Base-by-base conservation (phyloP, 2,797 vertebrate species). In the Cossypha dichroa region DNA sequence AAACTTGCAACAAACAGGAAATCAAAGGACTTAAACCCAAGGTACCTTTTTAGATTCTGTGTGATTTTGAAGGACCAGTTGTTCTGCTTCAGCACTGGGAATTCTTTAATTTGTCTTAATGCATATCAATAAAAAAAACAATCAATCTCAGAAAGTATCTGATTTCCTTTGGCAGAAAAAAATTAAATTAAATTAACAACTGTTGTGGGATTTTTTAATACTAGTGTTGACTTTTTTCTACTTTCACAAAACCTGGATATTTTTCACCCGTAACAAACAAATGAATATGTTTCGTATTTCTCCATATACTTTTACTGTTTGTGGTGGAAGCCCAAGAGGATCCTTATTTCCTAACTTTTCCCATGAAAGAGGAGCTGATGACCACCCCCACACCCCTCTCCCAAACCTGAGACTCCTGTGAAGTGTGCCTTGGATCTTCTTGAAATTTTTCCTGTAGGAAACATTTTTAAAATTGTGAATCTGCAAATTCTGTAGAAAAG, bases 301-400 rank as follows among this genome's bases (percentile, higher is more conserved):
- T 76, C 17, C 10, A 4, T 52, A 5, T 55, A 15, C 64, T 80
- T 87, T 72, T 89, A 31, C 12, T 87, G 25, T 59, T 73, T 18
- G 28, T 69, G 15, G 20, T 73, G 23, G 21, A 85, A 72, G 8
- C 23, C 15, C 13, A 41, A 52, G 25, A 78, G 18, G 13, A 33
- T 60, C 23, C 16, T 84, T 88, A 54, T 69, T 55, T 85, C 26
- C 23, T 33, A 20, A 69, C 6, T 55, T 81, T 75, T 91, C 28
- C 43, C 15, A 9, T 68, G 29, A 31, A 77, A 79, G 19, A 86
- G 22, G n/a, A 77, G 15, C 22, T 67, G 78, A 51, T 81, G 33
- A 66, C 25, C 4, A 74, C 46, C 56, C 2, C 12, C 12, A 25
- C 23, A 1, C 13, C 29, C 12, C 4, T 11, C 0, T 6, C 1